Conservation (phyloP, 1,140 invertebrate genomes). For the Vanessa atalanta region DNA sequence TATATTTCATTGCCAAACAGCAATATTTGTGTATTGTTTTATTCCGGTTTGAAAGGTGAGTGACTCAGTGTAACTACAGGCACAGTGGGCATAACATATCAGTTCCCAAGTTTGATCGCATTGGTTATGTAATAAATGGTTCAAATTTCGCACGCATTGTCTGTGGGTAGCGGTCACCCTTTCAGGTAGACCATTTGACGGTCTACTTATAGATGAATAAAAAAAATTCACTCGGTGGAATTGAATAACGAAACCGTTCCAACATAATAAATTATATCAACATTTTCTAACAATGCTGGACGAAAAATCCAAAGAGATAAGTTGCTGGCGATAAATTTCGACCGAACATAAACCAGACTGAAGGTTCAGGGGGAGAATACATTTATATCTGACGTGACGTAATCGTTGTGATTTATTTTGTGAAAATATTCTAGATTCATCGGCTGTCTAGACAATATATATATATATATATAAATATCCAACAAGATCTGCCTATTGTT, state of each 20-base stretch:
- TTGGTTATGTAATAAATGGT: too few species aligned
- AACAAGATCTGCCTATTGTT: too few species aligned
- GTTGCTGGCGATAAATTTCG: conserved; percentile 21
- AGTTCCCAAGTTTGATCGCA: too few species aligned
- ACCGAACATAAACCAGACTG: conserved; percentile 16
- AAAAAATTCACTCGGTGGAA: background rate
- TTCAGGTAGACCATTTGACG: too few species aligned
- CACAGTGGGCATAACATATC: too few species aligned
- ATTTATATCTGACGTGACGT: conserved; percentile 13
- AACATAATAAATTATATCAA: conserved; percentile 25
- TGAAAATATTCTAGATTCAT: conserved; percentile 6
- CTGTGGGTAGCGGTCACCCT: too few species aligned
- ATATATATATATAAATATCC: background rate
- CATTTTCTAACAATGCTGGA: conserved; percentile 16
- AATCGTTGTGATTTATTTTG: conserved; percentile 3
- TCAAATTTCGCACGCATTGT: background rate
- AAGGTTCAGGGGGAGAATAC: background rate
- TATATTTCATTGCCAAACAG: too few species aligned
- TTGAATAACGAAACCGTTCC: conserved; percentile 6
- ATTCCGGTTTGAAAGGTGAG: too few species aligned
- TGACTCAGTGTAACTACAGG: too few species aligned
- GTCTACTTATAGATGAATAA: background rate
- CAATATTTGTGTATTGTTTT: too few species aligned
- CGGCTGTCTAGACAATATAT: background rate
- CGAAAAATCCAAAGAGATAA: conserved; percentile 28